Evolutionary conservation across 2,888 invertebrate genomes (phyloP), one percentile per base, ranked within the genome.

Genomic region (Tetropium fuscum): DNA sequence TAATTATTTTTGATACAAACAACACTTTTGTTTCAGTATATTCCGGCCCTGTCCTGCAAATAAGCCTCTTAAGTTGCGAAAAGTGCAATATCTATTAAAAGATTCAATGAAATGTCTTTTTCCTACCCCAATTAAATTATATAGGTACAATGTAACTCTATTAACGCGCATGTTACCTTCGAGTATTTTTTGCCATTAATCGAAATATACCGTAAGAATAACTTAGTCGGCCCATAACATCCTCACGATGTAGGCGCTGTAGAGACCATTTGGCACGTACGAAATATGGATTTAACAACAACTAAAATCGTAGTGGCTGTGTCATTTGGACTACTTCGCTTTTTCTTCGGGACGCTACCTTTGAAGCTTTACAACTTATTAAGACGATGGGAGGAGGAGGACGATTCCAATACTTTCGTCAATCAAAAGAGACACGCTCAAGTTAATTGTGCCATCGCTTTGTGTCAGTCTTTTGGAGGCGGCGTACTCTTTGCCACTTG

Each of bases 401-500:
- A 77, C 36, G 64, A 59, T 15, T 71, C 72, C 2, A 68, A 68
- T 2, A 71, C 69, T 7, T 74, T 76, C 47, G 75, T 80, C 22
- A 79, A 79, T 55, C 70, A 75, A 36, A 73, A 68, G 59, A 66
- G 79, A 51, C 78, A 80, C 57, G 55, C 71, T 36, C 74, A 75
- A 65, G 76, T 81, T 2, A 77, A 74, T 11, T 78, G 78, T 60
- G 72, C 71, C 30, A 69, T 82, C 34, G 80, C 79, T 13, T 63
- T 81, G 44, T 77, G 84, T 48, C 82, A 82, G 66, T 79, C 84
- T 38, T 85, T 86, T 65, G 85, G 86, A 13, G 86, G 86, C 5
- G 86, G 86, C 5, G 85, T 86, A 2, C 75, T 87, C n/a, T 80
- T 87, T 53, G 85, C 86, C 20, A 86, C 86, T 1, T 84, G 85